These are phyloP conservation scores for Coptotermes formosanus DNA, from an alignment of 1,140 invertebrate genomes.

Conservation along the genomic window DNA sequence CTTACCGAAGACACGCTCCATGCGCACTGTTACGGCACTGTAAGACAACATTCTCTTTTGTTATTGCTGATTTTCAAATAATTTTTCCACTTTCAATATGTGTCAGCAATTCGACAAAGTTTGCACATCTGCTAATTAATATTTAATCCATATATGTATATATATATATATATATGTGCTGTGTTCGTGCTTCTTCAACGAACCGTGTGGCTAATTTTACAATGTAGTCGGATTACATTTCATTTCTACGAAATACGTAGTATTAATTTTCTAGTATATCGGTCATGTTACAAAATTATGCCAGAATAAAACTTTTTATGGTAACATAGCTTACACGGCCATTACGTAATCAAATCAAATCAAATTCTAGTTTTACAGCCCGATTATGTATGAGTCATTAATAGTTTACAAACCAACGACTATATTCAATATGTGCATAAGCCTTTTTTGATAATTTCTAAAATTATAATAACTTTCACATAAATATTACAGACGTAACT, in stretches of 20 bases:
- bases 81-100: no score
- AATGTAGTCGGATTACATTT: neutral
- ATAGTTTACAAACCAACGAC: neutral
- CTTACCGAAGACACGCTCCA: no score
- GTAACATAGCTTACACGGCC: neutral
- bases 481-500: no score
- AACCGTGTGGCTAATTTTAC: neutral
- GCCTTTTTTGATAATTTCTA: no score
- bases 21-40: no score
- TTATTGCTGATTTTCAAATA: no score
- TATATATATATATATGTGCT: neutral
- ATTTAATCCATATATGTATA: neutral
- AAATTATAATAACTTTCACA: no score
- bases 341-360: neutral
- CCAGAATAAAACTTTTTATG: neutral
- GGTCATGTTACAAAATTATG: neutral
- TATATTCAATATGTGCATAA: neutral
- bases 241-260: neutral
- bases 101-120: neutral
- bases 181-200: neutral
- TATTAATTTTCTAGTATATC: neutral
- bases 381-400: neutral
- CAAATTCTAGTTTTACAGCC: neutral
- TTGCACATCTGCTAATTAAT: neutral
- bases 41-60: no score